A percentile compares a stretch with the other conserved stretches of the same genome.
These are phyloP conservation scores for Carassius carassius DNA, from an alignment of 2,113 vertebrate species.

Conservation along the genomic window DNA sequence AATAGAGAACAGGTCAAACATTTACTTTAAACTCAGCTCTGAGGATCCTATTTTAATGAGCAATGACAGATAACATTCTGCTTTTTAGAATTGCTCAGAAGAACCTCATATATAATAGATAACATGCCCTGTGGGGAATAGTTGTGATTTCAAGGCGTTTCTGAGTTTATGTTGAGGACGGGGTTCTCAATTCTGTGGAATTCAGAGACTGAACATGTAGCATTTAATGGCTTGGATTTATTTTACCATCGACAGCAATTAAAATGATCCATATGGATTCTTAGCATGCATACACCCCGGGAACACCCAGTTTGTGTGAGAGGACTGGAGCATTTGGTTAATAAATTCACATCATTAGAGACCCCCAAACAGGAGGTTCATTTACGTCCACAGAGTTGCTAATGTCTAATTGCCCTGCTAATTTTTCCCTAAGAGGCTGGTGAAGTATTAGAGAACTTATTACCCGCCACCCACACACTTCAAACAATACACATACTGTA, in stretches of 20 bases:
- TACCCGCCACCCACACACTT: not conserved
- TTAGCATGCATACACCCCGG: slow-evolving; percentile 18
- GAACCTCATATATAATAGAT: slow-evolving; percentile 12
- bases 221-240: slow-evolving; percentile 20
- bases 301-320: slow-evolving; percentile 32
- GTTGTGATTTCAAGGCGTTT: not conserved
- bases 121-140: not conserved
- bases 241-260: not conserved
- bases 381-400: slow-evolving; percentile 26
- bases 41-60: not conserved
- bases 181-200: slow-evolving; percentile 17
- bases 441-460: slow-evolving; percentile 37
- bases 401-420: slow-evolving; percentile 30
- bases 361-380: slow-evolving; percentile 39
- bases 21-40: slow-evolving; percentile 2
- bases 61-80: not conserved
- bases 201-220: not conserved
- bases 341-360: slow-evolving; percentile 32
- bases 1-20: slow-evolving; percentile 10
- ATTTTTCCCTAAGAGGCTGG: slow-evolving; percentile 24
- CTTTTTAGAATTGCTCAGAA: not conserved
- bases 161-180: not conserved
- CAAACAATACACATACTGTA: slow-evolving; percentile 3
- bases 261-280: slow-evolving; percentile 35
- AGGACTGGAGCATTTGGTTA: slow-evolving; percentile 11